These are phyloP conservation scores for Ophion ventricosus DNA, from an alignment of 2,888 invertebrate species.

Conservation along the genomic window DNA sequence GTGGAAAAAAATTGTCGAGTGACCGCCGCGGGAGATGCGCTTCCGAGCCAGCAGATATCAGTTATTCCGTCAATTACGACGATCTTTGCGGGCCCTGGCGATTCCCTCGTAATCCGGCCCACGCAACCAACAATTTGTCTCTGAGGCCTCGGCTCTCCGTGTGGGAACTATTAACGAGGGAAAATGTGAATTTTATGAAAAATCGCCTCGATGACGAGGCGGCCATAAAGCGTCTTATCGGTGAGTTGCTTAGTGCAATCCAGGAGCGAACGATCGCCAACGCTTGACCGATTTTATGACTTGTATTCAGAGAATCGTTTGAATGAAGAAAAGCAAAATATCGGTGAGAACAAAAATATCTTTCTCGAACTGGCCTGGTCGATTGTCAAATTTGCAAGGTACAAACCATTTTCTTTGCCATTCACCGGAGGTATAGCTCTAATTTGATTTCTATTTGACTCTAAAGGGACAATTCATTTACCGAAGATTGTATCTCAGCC, in stretches of 20 bases:
- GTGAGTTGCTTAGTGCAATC: slow-evolving; percentile 68
- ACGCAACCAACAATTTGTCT: slow-evolving; percentile 53
- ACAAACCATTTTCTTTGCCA: slow-evolving; percentile 43
- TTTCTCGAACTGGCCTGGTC: slow-evolving; percentile 74
- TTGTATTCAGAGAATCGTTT: slow-evolving; percentile 68
- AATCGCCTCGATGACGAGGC: slow-evolving; percentile 69
- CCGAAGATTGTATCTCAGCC: slow-evolving; percentile 73
- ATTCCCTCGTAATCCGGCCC: slow-evolving; percentile 69
- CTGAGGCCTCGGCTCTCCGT: slow-evolving; percentile 70
- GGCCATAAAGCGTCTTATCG: slow-evolving; percentile 71
- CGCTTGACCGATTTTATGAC: neutral
- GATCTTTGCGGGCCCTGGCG: slow-evolving; percentile 75
- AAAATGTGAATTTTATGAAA: slow-evolving; percentile 71
- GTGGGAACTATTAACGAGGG: slow-evolving; percentile 73
- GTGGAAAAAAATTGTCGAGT: neutral
- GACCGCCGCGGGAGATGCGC: slow-evolving; percentile 9
- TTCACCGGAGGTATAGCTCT: neutral
- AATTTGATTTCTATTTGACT: slow-evolving; percentile 34
- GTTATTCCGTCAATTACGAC: slow-evolving; percentile 72
- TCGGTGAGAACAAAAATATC: slow-evolving; percentile 64
- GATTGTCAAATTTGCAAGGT: slow-evolving; percentile 76
- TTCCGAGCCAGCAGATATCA: slow-evolving; percentile 69
- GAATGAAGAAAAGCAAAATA: slow-evolving; percentile 61
- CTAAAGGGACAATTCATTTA: slow-evolving; percentile 71
- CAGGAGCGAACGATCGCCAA: neutral